These are phyloP conservation scores for Crotalus horridus DNA, from an alignment of 2,113 vertebrate genomes.

Conservation along the genomic window DNA sequence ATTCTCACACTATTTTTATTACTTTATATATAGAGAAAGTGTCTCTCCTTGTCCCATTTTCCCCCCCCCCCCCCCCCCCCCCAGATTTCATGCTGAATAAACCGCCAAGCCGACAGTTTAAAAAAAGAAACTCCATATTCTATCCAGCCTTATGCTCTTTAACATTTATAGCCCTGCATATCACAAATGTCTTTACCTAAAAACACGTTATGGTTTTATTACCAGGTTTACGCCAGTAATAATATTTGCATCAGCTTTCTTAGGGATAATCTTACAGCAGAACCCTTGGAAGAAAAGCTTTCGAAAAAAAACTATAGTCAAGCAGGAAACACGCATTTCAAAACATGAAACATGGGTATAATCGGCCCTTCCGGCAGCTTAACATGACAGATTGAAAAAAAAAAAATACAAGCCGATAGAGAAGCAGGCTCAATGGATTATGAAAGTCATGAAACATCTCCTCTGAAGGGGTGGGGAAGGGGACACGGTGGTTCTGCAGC, in stretches of 20 bases:
- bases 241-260: constrained; percentile 73
- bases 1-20: constrained; percentile 66
- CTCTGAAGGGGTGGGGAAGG: constrained; percentile 55
- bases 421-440: constrained; percentile 84
- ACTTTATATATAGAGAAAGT: constrained; percentile 63
- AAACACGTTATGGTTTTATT: constrained; percentile 72
- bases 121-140: constrained; percentile 59
- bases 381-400: constrained; percentile 68
- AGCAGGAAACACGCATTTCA: constrained; percentile 70
- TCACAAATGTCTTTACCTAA: constrained; percentile 74
- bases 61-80: constrained; percentile 16
- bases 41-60: constrained; percentile 63
- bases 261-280: constrained; percentile 74
- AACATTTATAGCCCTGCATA: constrained; percentile 69
- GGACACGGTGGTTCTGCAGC: constrained; percentile 57
- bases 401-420: constrained; percentile 73
- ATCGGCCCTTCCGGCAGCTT: constrained; percentile 75
- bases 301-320: constrained; percentile 67
- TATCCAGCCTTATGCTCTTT: constrained; percentile 72
- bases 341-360: constrained; percentile 76
- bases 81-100: constrained; percentile 58
- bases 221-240: constrained; percentile 69
- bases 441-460: constrained; percentile 77
- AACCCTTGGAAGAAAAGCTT: constrained; percentile 71
- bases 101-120: constrained; percentile 64